Evolutionary conservation across 2,113 vertebrate genomes (phyloP).

Genomic region (Hipposideros armiger): DNA sequence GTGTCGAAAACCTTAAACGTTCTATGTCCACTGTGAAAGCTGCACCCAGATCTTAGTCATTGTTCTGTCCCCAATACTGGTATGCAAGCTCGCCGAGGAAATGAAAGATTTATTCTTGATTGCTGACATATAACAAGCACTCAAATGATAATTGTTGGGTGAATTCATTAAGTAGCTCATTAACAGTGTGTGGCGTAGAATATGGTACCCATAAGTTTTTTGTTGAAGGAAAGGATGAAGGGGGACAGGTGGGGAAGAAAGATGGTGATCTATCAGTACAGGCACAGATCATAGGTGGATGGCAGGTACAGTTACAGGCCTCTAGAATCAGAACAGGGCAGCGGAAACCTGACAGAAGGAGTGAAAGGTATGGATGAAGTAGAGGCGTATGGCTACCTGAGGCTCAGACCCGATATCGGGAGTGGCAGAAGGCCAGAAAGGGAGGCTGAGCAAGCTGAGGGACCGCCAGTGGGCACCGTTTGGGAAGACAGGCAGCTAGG

Average conservation of each 20-base stretch:
- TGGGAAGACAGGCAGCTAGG: neutral
- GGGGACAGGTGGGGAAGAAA: neutral
- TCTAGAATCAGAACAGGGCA: neutral
- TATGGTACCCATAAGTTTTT: neutral
- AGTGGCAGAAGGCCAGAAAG: neutral
- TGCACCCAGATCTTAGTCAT: neutral
- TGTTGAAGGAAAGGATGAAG: neutral
- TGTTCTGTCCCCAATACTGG: neutral
- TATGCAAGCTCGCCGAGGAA: neutral
- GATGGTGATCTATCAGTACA: neutral
- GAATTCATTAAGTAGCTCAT: constrained; percentile 9
- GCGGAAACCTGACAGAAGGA: neutral
- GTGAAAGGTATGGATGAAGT: neutral
- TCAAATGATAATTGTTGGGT: neutral
- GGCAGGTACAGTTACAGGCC: accelerated
- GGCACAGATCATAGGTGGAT: too few relatives aligned
- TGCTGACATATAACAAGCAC: neutral
- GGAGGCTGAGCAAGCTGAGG: neutral
- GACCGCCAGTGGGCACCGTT: accelerated
- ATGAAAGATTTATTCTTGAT: neutral
- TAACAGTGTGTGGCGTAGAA: neutral
- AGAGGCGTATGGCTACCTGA: neutral
- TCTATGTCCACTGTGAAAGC: neutral
- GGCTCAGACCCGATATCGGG: neutral
- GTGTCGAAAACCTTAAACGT: neutral